Evolutionary conservation across 2,888 invertebrate species (phyloP).

Genomic region (Spialia ferax): DNA sequence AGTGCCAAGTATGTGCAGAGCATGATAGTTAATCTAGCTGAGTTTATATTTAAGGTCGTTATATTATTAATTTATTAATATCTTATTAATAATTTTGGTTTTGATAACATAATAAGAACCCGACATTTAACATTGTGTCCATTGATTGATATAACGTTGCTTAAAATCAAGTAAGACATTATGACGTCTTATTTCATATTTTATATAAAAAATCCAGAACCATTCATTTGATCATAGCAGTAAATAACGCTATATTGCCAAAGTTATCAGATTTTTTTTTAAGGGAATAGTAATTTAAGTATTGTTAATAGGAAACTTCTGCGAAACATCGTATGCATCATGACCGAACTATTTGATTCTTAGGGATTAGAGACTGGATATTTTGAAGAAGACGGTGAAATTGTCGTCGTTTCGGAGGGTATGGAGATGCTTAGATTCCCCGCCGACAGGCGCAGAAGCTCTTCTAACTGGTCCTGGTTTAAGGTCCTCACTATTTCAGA

Average conservation of each 20-base stretch:
- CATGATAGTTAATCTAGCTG: constrained; percentile 12
- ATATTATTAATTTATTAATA: not conserved
- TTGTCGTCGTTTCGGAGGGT: constrained; percentile 88
- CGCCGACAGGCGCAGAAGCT: constrained; percentile 86
- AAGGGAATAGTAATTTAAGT: no score
- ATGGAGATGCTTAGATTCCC: constrained; percentile 88
- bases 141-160: not conserved
- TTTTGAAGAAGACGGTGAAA: constrained; percentile 86
- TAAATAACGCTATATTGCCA: not conserved
- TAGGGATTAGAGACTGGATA: constrained; percentile 87
- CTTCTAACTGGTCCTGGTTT: constrained; percentile 89
- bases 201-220: not conserved
- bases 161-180: constrained; percentile 11
- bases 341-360: constrained; percentile 68
- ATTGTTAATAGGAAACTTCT: constrained; percentile 14
- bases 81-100: not conserved
- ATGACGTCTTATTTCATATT: constrained; percentile 18
- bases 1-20: constrained; percentile 3
- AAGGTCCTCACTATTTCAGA: constrained; percentile 86
- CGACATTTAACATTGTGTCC: constrained; percentile 19
- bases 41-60: not conserved
- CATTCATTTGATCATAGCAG: not conserved
- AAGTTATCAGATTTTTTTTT: no score
- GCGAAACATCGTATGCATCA: constrained; percentile 69
- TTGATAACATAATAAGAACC: not conserved